Conservation (phyloP, 2,797 vertebrate genomes). For the Tokudaia tokunoshimensis region DNA sequence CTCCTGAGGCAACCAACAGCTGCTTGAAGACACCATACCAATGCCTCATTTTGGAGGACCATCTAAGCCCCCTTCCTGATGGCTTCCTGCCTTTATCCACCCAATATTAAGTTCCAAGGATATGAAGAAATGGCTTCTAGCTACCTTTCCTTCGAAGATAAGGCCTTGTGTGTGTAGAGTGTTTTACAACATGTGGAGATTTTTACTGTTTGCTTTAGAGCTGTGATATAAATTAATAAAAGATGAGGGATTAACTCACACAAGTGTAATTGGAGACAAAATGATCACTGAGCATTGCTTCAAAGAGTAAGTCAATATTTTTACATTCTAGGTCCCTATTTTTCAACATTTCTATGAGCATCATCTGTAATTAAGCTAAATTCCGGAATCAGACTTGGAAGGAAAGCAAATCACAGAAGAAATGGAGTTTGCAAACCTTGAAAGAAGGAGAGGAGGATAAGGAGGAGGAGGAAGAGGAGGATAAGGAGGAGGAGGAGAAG, state of each 20-base stretch:
- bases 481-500: not conserved
- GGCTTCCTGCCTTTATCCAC: slow-evolving; percentile 74
- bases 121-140: not conserved
- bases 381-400: slow-evolving; percentile 33
- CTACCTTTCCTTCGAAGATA: slow-evolving; percentile 48
- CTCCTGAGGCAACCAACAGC: slow-evolving; percentile 76
- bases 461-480: not conserved
- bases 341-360: not conserved
- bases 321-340: not conserved
- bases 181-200: not conserved
- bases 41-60: slow-evolving; percentile 60
- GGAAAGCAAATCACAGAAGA: not conserved
- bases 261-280: not conserved
- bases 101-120: slow-evolving; percentile 72
- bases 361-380: slow-evolving; percentile 20
- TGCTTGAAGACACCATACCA: slow-evolving; percentile 64
- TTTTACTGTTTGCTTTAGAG: slow-evolving; percentile 43
- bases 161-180: not conserved
- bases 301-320: slow-evolving; percentile 17
- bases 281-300: not conserved
- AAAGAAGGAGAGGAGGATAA: not conserved
- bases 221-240: slow-evolving; percentile 44
- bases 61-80: slow-evolving; percentile 71
- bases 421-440: not conserved
- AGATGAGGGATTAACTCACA: not conserved